Conservation (phyloP, 2,113 vertebrate species). For the Melanocharis versteri region DNA sequence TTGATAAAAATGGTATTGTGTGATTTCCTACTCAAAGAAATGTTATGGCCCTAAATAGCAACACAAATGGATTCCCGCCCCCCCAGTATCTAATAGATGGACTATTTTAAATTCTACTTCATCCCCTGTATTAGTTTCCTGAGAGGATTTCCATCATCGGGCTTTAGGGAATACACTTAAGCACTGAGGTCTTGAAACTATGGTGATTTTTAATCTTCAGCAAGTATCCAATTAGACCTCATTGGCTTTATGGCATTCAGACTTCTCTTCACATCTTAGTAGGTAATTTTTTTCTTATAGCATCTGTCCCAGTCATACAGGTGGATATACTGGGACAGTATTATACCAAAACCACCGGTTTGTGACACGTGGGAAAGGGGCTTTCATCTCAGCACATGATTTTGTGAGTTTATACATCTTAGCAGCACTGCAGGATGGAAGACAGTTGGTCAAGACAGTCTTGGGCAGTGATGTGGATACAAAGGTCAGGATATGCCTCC, state of each 20-base stretch:
- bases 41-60: not conserved
- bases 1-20: not conserved
- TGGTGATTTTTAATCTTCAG: not conserved
- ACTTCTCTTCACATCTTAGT: not conserved
- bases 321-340: not conserved
- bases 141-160: not conserved
- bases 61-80: not conserved
- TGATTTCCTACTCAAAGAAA: not conserved
- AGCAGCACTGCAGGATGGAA: not conserved
- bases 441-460: not conserved
- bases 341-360: not conserved
- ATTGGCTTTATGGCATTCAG: not conserved
- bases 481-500: not conserved
- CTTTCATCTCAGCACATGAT: not conserved
- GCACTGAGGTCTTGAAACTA: not conserved
- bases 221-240: not conserved
- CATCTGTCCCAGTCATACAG: not conserved
- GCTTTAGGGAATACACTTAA: not conserved
- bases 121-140: not conserved
- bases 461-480: not conserved
- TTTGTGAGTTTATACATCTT: not conserved
- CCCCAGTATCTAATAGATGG: not conserved
- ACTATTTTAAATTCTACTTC: slow-evolving; percentile 6
- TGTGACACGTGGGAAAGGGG: fast-evolving
- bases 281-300: not conserved